Percentiles rank a stretch among this genome's conserved stretches.
Conservation (phyloP, 2,797 vertebrate species). For the Manis pentadactyla region DNA sequence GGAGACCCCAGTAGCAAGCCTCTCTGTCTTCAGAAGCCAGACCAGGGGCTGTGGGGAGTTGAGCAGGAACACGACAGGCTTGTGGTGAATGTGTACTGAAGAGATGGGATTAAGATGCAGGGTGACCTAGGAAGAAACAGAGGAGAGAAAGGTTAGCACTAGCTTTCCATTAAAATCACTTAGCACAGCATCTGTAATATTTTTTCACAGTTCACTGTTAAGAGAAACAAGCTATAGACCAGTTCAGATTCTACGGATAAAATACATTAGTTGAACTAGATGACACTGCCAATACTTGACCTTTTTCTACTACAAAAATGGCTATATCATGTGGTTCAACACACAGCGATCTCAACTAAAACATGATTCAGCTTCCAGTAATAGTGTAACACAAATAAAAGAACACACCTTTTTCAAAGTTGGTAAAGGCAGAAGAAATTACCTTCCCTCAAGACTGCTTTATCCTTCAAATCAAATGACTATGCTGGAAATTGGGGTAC, state of each 20-base stretch:
- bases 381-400: constrained; percentile 39
- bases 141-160: constrained; percentile 58
- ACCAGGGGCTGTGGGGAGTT: constrained; percentile 93
- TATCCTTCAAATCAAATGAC: constrained; percentile 77
- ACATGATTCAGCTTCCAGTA: constrained; percentile 37
- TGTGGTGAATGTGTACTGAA: constrained; percentile 93
- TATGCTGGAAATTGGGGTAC: constrained; percentile 69
- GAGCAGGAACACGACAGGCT: constrained; percentile 95
- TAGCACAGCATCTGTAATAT: neutral
- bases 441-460: neutral
- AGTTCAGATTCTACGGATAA: constrained; percentile 8
- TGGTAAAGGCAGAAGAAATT: neutral
- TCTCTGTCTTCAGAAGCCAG: constrained; percentile 95
- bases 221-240: constrained; percentile 35
- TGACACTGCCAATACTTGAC: neutral
- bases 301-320: constrained; percentile 22
- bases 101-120: constrained; percentile 96
- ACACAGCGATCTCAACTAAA: constrained; percentile 52
- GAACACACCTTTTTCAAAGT: neutral
- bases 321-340: neutral
- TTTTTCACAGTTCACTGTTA: neutral
- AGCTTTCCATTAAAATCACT: neutral
- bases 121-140: constrained; percentile 88
- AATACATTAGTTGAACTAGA: neutral
- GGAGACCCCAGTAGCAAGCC: constrained; percentile 90